phyloP scores from a whole-genome alignment of 2,113 vertebrate genomes.

The Epinephelus cyanopodus region DNA sequence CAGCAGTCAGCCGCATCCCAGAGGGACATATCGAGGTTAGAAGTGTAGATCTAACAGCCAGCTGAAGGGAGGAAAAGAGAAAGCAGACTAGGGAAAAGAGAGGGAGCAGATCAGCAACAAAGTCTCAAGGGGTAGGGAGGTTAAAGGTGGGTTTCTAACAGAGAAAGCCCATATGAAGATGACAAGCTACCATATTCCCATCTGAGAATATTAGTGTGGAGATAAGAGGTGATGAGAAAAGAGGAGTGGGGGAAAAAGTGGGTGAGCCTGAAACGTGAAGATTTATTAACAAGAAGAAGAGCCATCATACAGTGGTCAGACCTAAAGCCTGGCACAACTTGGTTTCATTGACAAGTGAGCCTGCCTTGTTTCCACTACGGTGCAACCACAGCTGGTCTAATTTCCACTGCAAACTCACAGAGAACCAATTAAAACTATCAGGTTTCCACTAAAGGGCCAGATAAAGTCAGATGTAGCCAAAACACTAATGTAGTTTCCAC shows the following conservation, averaged over 20 bases:
- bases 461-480: background rate
- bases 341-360: constrained; percentile 3
- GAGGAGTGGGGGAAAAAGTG: background rate
- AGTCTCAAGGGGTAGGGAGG: constrained; percentile 32
- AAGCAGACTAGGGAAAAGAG: constrained; percentile 9
- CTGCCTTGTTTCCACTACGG: background rate
- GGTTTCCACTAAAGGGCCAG: background rate
- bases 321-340: background rate
- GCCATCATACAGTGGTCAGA: background rate
- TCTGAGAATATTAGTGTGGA: background rate
- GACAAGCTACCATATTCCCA: constrained; percentile 10
- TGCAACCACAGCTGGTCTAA: background rate
- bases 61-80: constrained; percentile 26
- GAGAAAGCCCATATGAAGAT: constrained; percentile 22
- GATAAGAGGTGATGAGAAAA: background rate
- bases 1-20: constrained; percentile 55
- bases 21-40: constrained; percentile 47
- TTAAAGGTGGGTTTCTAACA: constrained; percentile 43
- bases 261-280: background rate
- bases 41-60: constrained; percentile 52
- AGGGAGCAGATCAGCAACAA: constrained; percentile 30
- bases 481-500: background rate
- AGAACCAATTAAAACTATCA: constrained; percentile 1
- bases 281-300: background rate
- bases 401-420: constrained; percentile 29